A percentile compares a stretch with the other conserved stretches of the same genome.
These are phyloP conservation scores for Charadrius vociferus DNA, from an alignment of 2,113 vertebrate species.

Conservation along the genomic window DNA sequence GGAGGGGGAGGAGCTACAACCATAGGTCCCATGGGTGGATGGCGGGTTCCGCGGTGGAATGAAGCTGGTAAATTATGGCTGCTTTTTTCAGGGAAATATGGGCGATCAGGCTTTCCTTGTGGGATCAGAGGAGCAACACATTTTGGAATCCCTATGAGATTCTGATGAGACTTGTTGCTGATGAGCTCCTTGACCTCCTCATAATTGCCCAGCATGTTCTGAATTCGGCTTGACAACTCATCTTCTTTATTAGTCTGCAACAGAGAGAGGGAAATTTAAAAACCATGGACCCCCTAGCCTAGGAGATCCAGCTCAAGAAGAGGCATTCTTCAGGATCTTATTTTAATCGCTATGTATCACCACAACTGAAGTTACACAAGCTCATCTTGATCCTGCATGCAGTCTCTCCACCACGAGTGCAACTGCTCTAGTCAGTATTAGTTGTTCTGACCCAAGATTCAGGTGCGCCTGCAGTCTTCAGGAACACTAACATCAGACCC, in stretches of 20 bases:
- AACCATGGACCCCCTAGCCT: not conserved
- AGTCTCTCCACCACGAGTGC: not conserved
- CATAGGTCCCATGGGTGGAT: slow-evolving; percentile 48
- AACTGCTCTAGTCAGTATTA: not conserved
- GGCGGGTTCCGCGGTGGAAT: slow-evolving; percentile 66
- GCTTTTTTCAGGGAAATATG: slow-evolving; percentile 64
- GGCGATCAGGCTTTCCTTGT: slow-evolving; percentile 53
- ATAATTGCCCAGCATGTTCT: slow-evolving; percentile 92
- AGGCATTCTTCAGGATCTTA: not conserved
- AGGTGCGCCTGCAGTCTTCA: not conserved
- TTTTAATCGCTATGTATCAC: not conserved
- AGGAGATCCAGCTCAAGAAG: not conserved
- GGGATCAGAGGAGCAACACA: slow-evolving; percentile 39
- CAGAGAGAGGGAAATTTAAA: not conserved
- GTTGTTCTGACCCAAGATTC: not conserved
- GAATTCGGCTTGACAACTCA: slow-evolving; percentile 90
- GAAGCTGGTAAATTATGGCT: slow-evolving; percentile 43
- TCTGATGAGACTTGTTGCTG: slow-evolving; percentile 69
- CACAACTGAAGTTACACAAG: not conserved
- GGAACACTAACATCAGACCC: not conserved
- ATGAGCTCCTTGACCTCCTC: slow-evolving; percentile 87
- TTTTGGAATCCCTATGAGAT: slow-evolving; percentile 66
- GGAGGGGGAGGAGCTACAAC: slow-evolving; percentile 40
- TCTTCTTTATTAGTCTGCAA: slow-evolving; percentile 90
- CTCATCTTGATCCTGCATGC: not conserved